Base-by-base conservation (phyloP, 2,797 vertebrate genomes). In the Acrocephalus scirpaceus region DNA sequence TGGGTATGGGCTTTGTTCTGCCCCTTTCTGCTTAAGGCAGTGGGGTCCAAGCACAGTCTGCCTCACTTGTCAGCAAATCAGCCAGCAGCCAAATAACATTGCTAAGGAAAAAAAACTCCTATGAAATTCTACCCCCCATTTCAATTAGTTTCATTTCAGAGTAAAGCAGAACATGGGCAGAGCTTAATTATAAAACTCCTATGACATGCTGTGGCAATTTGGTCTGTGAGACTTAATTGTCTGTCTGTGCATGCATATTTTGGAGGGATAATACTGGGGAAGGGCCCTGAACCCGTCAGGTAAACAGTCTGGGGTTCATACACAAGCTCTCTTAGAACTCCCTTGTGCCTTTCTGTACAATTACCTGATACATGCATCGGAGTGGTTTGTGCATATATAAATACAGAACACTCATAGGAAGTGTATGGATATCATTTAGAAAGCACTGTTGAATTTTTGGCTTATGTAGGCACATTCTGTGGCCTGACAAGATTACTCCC, bases 401-500 rank as follows among this genome's bases (percentile, higher is more conserved):
- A 78, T 60, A 51, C 21, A 50, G 75, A 77, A 27, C 2, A 9
- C 53, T 75, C 45, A 9, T 40, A 69, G 45, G 54, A 87, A 77
- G 53, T 72, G 48, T 67, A 90, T 53, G 79, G 66, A 88, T 88
- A 70, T 80, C 15, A 60, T 62, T 86, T 91, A 66, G 67, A 88
- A 79, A 94, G 67, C 62, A 29, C 79, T 86, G 88, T 32, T 96
- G 66, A 70, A 75, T 81, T 94, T 95, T 92, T 95, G 94, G 94
- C 95, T 93, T 85, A 57, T 61, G 74, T 26, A 93, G 60, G 42
- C 80, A 85, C 44, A 53, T 95, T 93, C 88, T 97, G 95, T 93
- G 93, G 92, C 91, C 92, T 96, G 90, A 95, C 80, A 95, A 74
- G 86, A 92, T 93, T 90, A 87, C 56, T 97, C 94, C 91, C 57